phyloP scores from a whole-genome alignment of 2,888 invertebrate species.

The Mycalesis mineus region DNA sequence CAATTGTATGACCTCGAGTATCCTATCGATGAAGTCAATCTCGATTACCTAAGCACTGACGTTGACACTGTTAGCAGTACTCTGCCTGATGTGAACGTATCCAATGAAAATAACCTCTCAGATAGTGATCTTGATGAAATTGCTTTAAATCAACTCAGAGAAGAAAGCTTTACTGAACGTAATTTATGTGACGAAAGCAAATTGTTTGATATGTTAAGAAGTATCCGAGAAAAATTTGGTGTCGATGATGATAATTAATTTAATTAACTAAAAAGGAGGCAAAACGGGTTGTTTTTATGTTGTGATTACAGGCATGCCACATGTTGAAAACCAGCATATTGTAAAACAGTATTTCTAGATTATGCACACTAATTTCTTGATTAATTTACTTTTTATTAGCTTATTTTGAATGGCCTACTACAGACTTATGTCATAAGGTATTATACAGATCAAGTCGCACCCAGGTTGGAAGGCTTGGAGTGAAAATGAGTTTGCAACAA shows the following conservation, averaged over 20 bases:
- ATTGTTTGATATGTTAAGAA: conserved; percentile 56
- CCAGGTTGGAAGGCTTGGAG: no score
- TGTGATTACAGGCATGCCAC: no score
- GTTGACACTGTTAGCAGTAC: conserved; percentile 3
- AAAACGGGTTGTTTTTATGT: no score
- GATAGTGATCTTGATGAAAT: conserved; percentile 15
- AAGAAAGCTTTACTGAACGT: conserved; percentile 38
- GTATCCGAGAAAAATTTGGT: conserved; percentile 59
- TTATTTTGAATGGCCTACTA: no score
- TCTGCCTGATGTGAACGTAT: conserved; percentile 8
- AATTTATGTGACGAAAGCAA: conserved; percentile 57
- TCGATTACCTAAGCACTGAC: conserved; percentile 11
- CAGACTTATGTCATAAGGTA: no score
- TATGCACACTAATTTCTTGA: no score
- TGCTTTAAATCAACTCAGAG: conserved; percentile 13
- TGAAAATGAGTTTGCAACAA: no score
- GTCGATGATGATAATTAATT: conserved; percentile 38
- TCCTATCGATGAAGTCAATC: conserved; percentile 20
- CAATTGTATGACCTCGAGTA: conserved; percentile 65
- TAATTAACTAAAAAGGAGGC: not conserved
- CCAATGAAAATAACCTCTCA: conserved; percentile 21
- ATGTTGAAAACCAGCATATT: no score
- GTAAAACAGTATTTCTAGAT: no score
- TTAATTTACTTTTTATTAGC: no score
- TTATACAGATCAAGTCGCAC: no score